Evolutionary conservation across 2,888 invertebrate genomes (phyloP).

Genomic region (Leucoptera coffeella): DNA sequence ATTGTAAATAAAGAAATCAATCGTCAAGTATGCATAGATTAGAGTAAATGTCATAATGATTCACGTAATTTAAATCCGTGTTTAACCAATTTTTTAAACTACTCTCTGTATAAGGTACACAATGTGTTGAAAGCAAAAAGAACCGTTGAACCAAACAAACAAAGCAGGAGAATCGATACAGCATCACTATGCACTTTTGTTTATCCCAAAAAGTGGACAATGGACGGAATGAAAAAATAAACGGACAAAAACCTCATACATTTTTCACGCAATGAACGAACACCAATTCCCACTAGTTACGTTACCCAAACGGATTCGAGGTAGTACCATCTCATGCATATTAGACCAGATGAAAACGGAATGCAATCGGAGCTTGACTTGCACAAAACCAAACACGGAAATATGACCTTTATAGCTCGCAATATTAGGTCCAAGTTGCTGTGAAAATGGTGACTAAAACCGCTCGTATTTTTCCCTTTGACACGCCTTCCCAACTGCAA

Average conservation of each 20-base stretch:
- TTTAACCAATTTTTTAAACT: no score
- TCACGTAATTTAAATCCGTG: no score
- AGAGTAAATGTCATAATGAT: no score
- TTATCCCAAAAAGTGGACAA: slow-evolving; percentile 22
- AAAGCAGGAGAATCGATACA: neutral
- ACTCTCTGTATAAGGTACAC: no score
- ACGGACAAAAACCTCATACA: slow-evolving; percentile 37
- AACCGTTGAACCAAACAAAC: no score
- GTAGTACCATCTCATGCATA: slow-evolving; percentile 22
- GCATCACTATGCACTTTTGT: slow-evolving; percentile 15
- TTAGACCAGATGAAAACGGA: slow-evolving; percentile 35
- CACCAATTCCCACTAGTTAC: slow-evolving; percentile 42
- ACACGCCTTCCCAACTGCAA: slow-evolving; percentile 1
- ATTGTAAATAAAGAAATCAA: no score
- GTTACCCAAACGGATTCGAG: slow-evolving; percentile 19
- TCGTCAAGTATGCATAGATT: no score
- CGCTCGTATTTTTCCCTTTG: slow-evolving; percentile 3
- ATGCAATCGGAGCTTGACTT: no score
- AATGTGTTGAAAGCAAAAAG: no score
- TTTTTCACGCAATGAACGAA: slow-evolving; percentile 37
- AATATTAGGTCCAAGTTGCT: no score
- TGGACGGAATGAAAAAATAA: slow-evolving; percentile 29
- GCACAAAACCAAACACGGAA: no score
- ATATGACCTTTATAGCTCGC: no score
- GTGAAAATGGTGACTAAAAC: slow-evolving; percentile 2